A percentile compares a stretch with the other conserved stretches of the same genome.
Evolutionary conservation across 2,888 invertebrate genomes (phyloP).

Genomic region (Pediacus dermestoides): DNA sequence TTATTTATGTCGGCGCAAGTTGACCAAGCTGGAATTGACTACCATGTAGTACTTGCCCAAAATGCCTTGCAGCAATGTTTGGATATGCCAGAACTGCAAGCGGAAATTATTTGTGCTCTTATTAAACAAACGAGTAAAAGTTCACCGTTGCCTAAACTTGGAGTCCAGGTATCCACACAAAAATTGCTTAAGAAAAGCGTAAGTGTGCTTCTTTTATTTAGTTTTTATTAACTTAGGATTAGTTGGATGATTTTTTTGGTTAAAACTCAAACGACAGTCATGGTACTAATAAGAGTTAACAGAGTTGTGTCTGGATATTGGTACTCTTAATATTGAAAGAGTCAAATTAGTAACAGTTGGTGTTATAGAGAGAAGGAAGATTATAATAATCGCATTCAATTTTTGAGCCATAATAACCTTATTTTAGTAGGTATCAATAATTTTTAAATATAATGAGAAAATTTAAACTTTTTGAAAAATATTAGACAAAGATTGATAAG

Average conservation of each 20-base stretch:
- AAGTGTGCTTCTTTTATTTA: slow-evolving; percentile 58
- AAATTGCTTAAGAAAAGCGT: slow-evolving; percentile 55
- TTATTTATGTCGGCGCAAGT: slow-evolving; percentile 95
- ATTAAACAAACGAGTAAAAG: slow-evolving; percentile 90
- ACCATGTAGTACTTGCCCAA: slow-evolving; percentile 95
- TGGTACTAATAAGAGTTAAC: no score
- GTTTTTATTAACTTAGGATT: slow-evolving; percentile 31
- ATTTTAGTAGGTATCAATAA: no score
- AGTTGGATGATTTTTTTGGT: slow-evolving; percentile 4
- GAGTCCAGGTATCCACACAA: slow-evolving; percentile 56
- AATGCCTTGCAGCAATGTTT: slow-evolving; percentile 92
- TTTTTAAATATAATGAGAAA: no score
- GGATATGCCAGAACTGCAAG: slow-evolving; percentile 84
- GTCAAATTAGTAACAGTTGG: no score
- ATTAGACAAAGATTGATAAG: no score
- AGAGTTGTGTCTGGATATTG: no score
- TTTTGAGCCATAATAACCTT: no score
- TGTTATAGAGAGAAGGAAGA: no score
- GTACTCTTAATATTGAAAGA: no score
- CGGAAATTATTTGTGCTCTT: slow-evolving; percentile 88
- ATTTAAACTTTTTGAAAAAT: no score
- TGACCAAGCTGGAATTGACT: slow-evolving; percentile 93
- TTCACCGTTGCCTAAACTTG: slow-evolving; percentile 64
- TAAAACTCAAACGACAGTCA: no score
- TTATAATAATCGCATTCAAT: no score